Evolutionary conservation across 2,888 invertebrate genomes (phyloP), one percentile per base, ranked within the genome.

Genomic region (Eumerus sabulonum): DNA sequence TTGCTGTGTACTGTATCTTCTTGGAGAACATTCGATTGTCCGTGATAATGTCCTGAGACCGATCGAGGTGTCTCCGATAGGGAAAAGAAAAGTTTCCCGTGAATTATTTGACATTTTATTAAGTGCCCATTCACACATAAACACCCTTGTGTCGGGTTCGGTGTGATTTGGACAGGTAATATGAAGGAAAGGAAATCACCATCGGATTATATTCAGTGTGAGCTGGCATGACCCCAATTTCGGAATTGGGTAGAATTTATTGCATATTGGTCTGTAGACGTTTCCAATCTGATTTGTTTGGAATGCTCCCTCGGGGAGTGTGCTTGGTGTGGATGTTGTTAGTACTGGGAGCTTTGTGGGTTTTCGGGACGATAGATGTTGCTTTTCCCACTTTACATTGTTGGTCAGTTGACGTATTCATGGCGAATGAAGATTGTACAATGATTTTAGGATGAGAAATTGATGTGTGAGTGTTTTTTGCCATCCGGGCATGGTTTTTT

Each of bases 201-300:
- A n/a, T 56, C 50, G 42, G 57, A 13, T 42, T 56, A 50, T 50
- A 67, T 40, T 2, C 48, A 35, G 40, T 42, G 48, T 35, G 42
- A 42, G 27, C 16, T 14, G 56, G 9, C 27, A 19, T 51, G 50
- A 38, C 60, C 45, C 36, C 35, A 62, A 67, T 45, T 51, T 36
- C 38, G 50, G 27, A 19, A 17, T 48, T 42, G 44, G 50, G 14
- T n/a, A 1, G 51, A 63, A 70, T 76, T 76, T 76, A 76, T 71
- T 71, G 71, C 71, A 76, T 66, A 76, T 76, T 76, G 76, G 71
- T 62, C 60, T 66, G 51, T n/a, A 45, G 48, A 74, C 48, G 47
- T 47, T 60, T 40, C 47, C 53, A 73, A 59, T 54, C 59, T 60
- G 54, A 73, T 66, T 67, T 66, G 60, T 50, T 7, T 2, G 2